phyloP scores from a whole-genome alignment of 2,797 vertebrate species.

The Ctenopoma multispine region DNA sequence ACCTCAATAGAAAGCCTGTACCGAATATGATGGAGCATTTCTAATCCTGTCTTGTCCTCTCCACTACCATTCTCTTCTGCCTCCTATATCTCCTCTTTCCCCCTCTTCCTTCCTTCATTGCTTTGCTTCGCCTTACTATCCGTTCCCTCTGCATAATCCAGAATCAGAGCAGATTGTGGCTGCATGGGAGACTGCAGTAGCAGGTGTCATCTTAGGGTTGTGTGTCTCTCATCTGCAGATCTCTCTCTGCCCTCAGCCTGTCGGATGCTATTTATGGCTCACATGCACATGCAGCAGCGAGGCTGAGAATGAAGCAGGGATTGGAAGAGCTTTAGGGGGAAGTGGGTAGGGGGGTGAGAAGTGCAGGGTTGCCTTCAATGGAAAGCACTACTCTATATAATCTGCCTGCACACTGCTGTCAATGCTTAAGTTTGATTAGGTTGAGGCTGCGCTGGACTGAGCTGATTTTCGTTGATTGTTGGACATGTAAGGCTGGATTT shows the following conservation, averaged over 20 bases:
- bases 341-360: constrained; percentile 36
- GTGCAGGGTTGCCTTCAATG: constrained; percentile 49
- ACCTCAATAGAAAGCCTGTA: constrained; percentile 53
- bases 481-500: constrained; percentile 37
- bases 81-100: constrained; percentile 6
- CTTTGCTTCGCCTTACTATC: neutral
- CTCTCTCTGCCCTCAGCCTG: constrained; percentile 64
- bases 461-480: constrained; percentile 23
- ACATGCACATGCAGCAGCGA: constrained; percentile 62
- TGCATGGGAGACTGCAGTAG: constrained; percentile 47
- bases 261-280: constrained; percentile 73
- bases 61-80: constrained; percentile 11
- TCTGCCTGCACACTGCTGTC: constrained; percentile 41
- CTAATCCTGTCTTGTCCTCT: constrained; percentile 54
- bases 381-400: constrained; percentile 42
- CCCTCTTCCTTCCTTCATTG: constrained; percentile 4
- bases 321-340: constrained; percentile 55
- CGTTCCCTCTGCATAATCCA: constrained; percentile 30
- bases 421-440: constrained; percentile 21
- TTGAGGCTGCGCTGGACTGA: constrained; percentile 1
- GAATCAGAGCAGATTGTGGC: constrained; percentile 45
- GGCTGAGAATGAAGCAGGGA: constrained; percentile 53
- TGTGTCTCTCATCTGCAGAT: constrained; percentile 66
- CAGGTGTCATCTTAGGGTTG: constrained; percentile 65
- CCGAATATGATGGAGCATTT: constrained; percentile 62